Evolutionary conservation across 2,888 invertebrate species (phyloP), one percentile per base, ranked within the genome.

Genomic region (Diplolepis rosae): DNA sequence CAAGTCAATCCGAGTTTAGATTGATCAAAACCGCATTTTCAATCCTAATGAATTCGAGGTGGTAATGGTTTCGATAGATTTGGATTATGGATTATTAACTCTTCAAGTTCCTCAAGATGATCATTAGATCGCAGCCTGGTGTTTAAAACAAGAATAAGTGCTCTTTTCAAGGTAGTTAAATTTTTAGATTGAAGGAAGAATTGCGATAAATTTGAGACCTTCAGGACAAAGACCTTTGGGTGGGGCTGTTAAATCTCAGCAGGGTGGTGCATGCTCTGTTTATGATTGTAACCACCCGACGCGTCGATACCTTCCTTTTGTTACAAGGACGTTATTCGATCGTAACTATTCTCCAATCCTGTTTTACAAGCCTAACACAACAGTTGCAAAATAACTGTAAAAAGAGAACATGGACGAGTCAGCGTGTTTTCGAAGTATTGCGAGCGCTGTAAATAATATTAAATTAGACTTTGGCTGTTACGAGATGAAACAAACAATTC

Each of bases 221-320:
- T n/a, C n/a, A 42, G 61, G 61, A 61, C 61, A 61, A 61, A 61
- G 39, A 61, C 61, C 39, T 61, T 24, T 39, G 39, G 61, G 39
- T 61, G 61, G 61, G 39, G 61, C 61, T 39, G 15, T 39, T 30
- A 42, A 39, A 39, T 7, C 61, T 39, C 24, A 27, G n/a, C 27
- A 24, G 61, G 39, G 9, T 61, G 39, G 9, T 61, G 24, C 24
- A 27, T 61, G 61, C 32, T 56, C 18, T 35, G 56, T 22, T 56
- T 56, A 24, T 13, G 35, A 56, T 39, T n/a, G 22, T 24, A 35
- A 54, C 13, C 5, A 15, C 32, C 24, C 13, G 27, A 61, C 24
- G 22, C 13, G 27, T 39, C 24, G 22, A 35, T 56, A 22, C n/a
- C 6, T 61, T 39, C 24, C n/a, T 13, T 13, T 39, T 61, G 39